These are phyloP conservation scores for Tursiops truncatus DNA, from an alignment of 2,113 vertebrate species.

Conservation along the genomic window DNA sequence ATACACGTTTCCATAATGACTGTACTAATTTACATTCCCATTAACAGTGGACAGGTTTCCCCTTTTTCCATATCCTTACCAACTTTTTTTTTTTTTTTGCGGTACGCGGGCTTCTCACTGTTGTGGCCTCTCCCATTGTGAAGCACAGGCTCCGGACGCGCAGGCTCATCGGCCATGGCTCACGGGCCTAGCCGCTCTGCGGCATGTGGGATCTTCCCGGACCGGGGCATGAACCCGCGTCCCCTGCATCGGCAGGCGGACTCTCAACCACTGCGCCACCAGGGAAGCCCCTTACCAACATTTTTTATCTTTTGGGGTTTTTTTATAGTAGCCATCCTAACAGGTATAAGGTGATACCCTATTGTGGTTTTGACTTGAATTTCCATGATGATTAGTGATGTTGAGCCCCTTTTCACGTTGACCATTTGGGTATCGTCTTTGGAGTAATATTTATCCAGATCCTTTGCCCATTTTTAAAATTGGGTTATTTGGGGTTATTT, in stretches of 20 bases:
- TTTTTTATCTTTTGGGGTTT: not conserved
- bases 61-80: not conserved
- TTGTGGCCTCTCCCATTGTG: no score
- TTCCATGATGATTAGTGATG: not conserved
- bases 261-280: no score
- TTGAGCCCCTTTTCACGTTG: not conserved
- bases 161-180: no score
- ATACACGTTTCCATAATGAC: not conserved
- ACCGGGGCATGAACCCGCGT: no score
- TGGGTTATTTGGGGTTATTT: not conserved
- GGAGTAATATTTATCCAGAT: not conserved
- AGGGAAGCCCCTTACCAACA: no score
- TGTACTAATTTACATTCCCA: not conserved
- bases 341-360: not conserved
- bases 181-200: no score
- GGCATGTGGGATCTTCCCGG: no score
- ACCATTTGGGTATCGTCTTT: not conserved
- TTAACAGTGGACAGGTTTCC: not conserved
- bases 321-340: not conserved
- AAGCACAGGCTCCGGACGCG: no score
- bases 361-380: not conserved
- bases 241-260: no score
- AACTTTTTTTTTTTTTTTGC: no score
- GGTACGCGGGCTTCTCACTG: no score
- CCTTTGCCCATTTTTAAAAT: not conserved